Evolutionary conservation across 2,888 invertebrate species (phyloP), one percentile per base, ranked within the genome.

Genomic region (Drosophila mayaguana): DNA sequence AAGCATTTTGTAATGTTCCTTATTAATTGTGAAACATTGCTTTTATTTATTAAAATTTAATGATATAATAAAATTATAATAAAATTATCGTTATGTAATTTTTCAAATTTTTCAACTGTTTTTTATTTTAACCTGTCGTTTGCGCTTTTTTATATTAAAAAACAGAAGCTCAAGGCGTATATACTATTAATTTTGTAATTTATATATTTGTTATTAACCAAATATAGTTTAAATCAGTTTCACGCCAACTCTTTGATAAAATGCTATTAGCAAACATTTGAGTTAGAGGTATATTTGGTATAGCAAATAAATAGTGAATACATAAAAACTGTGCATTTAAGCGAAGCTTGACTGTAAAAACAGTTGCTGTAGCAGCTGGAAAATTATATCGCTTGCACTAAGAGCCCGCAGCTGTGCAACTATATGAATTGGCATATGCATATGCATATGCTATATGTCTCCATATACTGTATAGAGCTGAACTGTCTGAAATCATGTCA

Each of bases 401-500:
- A n/a, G 22, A 38, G 43, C 22, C 2, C 6, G 8, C 9, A 18
- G 18, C n/a, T 36, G 36, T 57, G 60, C 50, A 32, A 28, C 28
- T 16, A 4, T 28, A 28, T 4, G 3, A 9, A 9, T 3, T 11
- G 9, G 32, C 9, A 32, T 16, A 22, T 14, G 4, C 20, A 20
- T 18, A 20, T 14, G 14, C 9, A 51, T 20, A 34, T 20, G 20
- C n/a, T n/a, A n/a, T 11, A 32, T 28, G 5, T 32, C 18, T 18
- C 12, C 12, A 50, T n/a, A 18, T 14, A 34, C 28, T 12, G 8
- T 50, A 18, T 28, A 50, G 18, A 20, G 14, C 16, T 5, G 20
- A 20, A 16, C 20, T 25, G 14, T 34, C 18, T 14, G 51, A 9
- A 4, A 14, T 14, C 50, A 3, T 20, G 51, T 69, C 60, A 91